Conservation (phyloP, 2,888 invertebrate genomes). For the Diplazon laetatorius region DNA sequence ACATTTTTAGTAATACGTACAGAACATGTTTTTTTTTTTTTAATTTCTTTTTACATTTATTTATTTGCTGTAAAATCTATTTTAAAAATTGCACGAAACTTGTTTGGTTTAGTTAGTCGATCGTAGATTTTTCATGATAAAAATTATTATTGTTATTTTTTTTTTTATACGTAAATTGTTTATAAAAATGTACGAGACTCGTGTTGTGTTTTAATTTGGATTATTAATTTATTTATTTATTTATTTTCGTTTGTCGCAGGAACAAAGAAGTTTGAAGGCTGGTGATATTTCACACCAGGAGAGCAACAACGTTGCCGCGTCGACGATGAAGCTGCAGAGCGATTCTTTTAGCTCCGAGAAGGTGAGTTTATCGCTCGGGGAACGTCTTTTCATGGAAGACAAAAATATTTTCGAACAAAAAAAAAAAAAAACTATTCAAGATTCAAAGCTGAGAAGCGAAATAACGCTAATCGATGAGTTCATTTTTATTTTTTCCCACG, state of each 20-base stretch:
- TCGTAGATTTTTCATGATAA: neutral
- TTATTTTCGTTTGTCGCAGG: too few relatives aligned
- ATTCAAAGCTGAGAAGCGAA: too few relatives aligned
- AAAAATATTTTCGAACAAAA: neutral
- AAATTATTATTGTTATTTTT: neutral
- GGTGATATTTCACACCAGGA: constrained; percentile 94
- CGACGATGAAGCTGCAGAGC: constrained; percentile 92
- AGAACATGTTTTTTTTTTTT: too few relatives aligned
- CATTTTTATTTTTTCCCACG: constrained; percentile 50
- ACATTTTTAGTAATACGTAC: too few relatives aligned
- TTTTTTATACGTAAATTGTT: too few relatives aligned
- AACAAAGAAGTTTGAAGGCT: constrained; percentile 91
- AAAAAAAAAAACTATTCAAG: too few relatives aligned
- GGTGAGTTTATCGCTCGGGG: too few relatives aligned
- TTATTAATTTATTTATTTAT: constrained; percentile 70
- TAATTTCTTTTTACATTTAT: too few relatives aligned
- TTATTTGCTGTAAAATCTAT: neutral
- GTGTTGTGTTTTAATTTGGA: neutral
- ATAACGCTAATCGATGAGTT: neutral
- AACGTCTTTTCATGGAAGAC: too few relatives aligned
- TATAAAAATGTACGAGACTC: neutral
- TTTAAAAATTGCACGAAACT: too few relatives aligned
- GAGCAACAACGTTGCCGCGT: constrained; percentile 92
- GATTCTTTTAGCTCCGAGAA: constrained; percentile 94
- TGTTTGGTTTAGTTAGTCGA: too few relatives aligned